Evolutionary conservation across 2,113 vertebrate species (phyloP), one percentile per base, ranked within the genome.

Genomic region (Ceyx margarethae): DNA sequence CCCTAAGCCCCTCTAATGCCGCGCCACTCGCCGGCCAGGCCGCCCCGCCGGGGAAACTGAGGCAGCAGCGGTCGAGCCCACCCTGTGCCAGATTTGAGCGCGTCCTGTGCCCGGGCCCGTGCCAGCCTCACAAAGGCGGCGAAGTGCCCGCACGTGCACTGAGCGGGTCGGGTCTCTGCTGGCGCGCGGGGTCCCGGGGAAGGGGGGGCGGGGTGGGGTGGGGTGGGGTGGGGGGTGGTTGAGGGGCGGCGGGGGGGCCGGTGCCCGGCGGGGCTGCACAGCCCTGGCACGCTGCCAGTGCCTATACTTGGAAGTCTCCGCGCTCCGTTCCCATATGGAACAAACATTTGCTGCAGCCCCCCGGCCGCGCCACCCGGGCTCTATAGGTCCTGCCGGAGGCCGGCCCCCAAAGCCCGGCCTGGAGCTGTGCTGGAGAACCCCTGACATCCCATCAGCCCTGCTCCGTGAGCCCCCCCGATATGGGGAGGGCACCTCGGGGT

Each of bases 281-380:
- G 92, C 87, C 62, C 93, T 94, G 95, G 95, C 91, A 23, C 48
- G 8, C 77, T 35, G 91, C 93, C 95, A 94, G 90, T 94, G 93
- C 94, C 95, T 96, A 95, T 96, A 95, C 95, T 95, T 96, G 95
- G 95, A 94, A 95, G 90, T 94, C 85, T 92, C 75, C 8, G 71
- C 56, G 75, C 86, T n/a, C 85, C 58, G 72, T 82, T 95, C 95
- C 94, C 82, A 92, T 87, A 95, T 95, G 95, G 92, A 94, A 94
- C 91, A 91, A 95, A 93, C 93, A 90, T 94, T 92, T 87, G 50
- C 71, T 87, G 94, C 88, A 85, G 85, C 95, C 90, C 83, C 83
- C 90, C 78, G 22, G 78, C 78, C 78, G 21, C 21, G 8, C 78
- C 65, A 43, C 79, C 65, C 54, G 10, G 67, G 65, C 78, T 68